Conservation (phyloP, 2,797 vertebrate species). For the Hyperoplus immaculatus region DNA sequence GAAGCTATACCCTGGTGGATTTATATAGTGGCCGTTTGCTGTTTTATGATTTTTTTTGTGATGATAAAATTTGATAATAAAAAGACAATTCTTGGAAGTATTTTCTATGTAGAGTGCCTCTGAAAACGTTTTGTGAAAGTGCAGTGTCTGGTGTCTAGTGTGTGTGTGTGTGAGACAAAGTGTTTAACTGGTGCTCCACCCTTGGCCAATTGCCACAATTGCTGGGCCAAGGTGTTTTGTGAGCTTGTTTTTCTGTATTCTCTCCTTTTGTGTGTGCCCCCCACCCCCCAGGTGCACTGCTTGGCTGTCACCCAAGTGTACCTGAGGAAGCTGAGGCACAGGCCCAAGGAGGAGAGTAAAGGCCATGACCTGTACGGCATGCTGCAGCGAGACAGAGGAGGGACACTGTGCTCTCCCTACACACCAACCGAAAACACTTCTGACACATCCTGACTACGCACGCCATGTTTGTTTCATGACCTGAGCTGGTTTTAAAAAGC, state of each 20-base stretch:
- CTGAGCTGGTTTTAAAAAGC: constrained; percentile 25
- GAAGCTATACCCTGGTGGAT: constrained; percentile 60
- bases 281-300: constrained; percentile 81
- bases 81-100: constrained; percentile 60
- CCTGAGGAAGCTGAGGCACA: constrained; percentile 71
- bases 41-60: constrained; percentile 48
- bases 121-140: constrained; percentile 32
- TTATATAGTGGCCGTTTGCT: constrained; percentile 60
- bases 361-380: constrained; percentile 69
- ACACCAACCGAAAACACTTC: constrained; percentile 33
- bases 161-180: not conserved
- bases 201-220: constrained; percentile 50
- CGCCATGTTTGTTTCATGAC: constrained; percentile 1
- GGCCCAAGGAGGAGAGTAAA: constrained; percentile 60
- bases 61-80: constrained; percentile 71
- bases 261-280: constrained; percentile 58
- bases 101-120: constrained; percentile 40
- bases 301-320: constrained; percentile 80
- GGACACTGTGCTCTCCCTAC: constrained; percentile 77
- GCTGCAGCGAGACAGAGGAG: constrained; percentile 72
- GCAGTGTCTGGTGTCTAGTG: not conserved
- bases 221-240: constrained; percentile 66
- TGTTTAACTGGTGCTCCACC: constrained; percentile 26
- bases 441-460: constrained; percentile 52
- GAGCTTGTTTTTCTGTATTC: constrained; percentile 72